These are phyloP conservation scores for Chymomyza costata DNA, from an alignment of 1,140 invertebrate species.

Conservation along the genomic window DNA sequence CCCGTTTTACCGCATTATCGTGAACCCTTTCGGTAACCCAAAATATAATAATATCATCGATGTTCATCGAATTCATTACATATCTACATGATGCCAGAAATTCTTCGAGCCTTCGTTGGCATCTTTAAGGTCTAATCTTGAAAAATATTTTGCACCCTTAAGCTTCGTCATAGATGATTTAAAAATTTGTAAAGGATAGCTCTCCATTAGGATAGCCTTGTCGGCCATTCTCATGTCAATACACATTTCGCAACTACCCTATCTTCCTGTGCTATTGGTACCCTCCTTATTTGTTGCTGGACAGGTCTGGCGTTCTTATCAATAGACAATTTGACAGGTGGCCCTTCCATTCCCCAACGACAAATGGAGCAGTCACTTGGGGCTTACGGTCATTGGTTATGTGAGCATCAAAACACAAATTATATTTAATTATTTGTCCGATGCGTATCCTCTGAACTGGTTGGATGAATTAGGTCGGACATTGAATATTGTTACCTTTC, in stretches of 20 bases:
- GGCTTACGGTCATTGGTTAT: conserved; percentile 10
- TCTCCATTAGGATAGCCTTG: conserved; percentile 16
- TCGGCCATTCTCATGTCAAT: conserved; percentile 36
- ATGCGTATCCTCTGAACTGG: conserved; percentile 29
- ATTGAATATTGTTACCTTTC: conserved; percentile 22
- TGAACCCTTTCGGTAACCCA: too few relatives aligned
- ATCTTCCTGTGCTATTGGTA: too few relatives aligned
- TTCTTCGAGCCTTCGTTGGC: too few relatives aligned
- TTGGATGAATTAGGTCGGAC: conserved; percentile 15
- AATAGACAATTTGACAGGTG: too few relatives aligned
- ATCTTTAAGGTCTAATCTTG: conserved; percentile 42
- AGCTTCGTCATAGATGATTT: conserved; percentile 30
- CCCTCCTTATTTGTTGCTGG: conserved; percentile 4
- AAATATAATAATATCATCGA: too few relatives aligned
- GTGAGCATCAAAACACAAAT: conserved; percentile 27
- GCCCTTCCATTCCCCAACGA: conserved; percentile 27
- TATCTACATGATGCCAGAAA: too few relatives aligned
- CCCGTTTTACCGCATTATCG: too few relatives aligned
- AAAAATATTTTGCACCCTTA: conserved; percentile 33
- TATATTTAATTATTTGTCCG: conserved; percentile 22
- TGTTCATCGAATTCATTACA: too few relatives aligned
- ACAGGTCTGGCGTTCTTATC: too few relatives aligned
- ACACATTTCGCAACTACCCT: too few relatives aligned
- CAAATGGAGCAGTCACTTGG: conserved; percentile 30
- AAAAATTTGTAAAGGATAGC: conserved; percentile 27